These are phyloP conservation scores for Phragmatobia fuliginosa DNA, from an alignment of 2,888 invertebrate genomes.

Conservation along the genomic window DNA sequence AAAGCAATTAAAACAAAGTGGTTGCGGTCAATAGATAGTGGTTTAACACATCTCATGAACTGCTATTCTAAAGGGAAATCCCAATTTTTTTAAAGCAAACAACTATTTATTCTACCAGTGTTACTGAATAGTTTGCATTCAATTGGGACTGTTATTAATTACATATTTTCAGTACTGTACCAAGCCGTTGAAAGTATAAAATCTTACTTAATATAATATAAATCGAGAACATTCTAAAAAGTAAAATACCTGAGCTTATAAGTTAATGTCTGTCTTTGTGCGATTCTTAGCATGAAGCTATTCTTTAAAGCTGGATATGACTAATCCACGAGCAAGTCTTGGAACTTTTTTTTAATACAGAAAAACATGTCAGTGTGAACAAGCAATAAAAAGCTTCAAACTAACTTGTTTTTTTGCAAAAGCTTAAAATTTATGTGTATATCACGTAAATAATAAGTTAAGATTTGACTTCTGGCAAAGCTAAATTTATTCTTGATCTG, in stretches of 20 bases:
- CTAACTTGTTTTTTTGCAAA: background rate
- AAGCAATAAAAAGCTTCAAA: too few relatives aligned
- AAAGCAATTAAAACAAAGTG: slow-evolving; percentile 27
- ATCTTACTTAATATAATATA: background rate
- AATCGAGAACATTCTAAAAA: background rate
- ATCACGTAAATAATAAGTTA: background rate
- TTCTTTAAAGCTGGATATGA: background rate
- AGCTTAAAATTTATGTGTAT: background rate
- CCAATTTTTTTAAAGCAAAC: background rate
- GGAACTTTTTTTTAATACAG: background rate
- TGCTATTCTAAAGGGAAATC: slow-evolving; percentile 11
- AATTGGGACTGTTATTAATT: too few relatives aligned
- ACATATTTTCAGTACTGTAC: background rate
- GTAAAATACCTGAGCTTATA: background rate
- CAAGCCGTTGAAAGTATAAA: too few relatives aligned
- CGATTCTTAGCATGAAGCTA: background rate
- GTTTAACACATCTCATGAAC: slow-evolving; percentile 23
- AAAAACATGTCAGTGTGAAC: background rate
- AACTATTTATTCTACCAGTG: too few relatives aligned
- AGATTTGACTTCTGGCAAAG: background rate
- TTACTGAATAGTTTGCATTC: too few relatives aligned
- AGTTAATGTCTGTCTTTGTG: too few relatives aligned
- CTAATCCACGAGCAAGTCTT: background rate
- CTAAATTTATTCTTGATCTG: too few relatives aligned
- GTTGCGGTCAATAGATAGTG: slow-evolving; percentile 23